Evolutionary conservation across 2,797 vertebrate species (phyloP), one percentile per base, ranked within the genome.

Genomic region (Sarcoramphus papa): DNA sequence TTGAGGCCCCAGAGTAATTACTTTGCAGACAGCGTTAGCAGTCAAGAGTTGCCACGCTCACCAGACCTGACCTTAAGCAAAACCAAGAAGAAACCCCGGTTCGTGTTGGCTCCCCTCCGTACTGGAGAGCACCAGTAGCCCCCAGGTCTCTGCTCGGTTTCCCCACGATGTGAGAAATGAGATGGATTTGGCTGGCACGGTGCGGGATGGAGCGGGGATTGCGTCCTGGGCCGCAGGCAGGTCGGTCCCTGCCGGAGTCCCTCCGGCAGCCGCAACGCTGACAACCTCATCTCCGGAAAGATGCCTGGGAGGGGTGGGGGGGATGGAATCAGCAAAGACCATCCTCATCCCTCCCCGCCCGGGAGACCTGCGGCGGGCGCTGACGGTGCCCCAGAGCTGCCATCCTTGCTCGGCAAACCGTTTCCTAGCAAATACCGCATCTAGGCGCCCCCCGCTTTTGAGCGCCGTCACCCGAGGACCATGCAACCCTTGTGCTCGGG

Each of bases 101-200:
- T 20, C 15, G 1, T 0, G 4, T 3, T 1, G 16, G 76, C 23
- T 35, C 15, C 40, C 23, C 25, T 35, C 15, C 5, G 50, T 6
- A 17, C 76, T 4, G 9, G 33, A 16, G 33, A 20, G 41, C 41
- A 23, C 5, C 43, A 6, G 53, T 2, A 14, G 9, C 53, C 45
- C 24, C n/a, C 16, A 5, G 40, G 21, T 20, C 33, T 7, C 21
- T 4, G 20, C 62, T 33, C 3, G 2, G 18, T 48, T 37, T 30
- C 28, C 41, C 15, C 63, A 3, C 1, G 2, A 12, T 1, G 20
- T 3, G 41, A 25, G 51, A 7, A 7, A 23, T 3, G 10, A 11
- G 45, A 5, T 6, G 20, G 48, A 5, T 11, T 25, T 21, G 22
- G 28, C 35, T 25, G 73, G 72, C 9, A 25, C 3, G 4, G 33